Evolutionary conservation across 2,888 invertebrate genomes (phyloP).

Genomic region (Phengaris alcon): DNA sequence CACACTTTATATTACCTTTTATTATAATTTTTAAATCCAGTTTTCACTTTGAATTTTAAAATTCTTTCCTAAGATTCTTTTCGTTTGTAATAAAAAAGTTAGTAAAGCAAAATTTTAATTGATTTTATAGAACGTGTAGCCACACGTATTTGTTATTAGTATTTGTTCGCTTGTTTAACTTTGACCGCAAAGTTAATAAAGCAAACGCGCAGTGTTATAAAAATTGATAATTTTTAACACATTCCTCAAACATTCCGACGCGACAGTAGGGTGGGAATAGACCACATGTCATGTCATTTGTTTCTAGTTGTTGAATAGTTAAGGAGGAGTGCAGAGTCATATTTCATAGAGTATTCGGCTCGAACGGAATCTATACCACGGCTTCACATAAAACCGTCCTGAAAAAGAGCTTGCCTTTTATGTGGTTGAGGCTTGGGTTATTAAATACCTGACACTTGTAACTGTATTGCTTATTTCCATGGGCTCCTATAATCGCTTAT

Average conservation of each 20-base stretch:
- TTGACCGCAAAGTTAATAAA: neutral
- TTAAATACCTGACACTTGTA: too few relatives aligned
- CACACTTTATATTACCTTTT: neutral
- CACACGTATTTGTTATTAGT: neutral
- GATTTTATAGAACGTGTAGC: neutral
- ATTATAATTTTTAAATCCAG: neutral
- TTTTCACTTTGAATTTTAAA: neutral
- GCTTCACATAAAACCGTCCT: too few relatives aligned
- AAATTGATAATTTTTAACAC: constrained; percentile 1
- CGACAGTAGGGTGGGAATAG: neutral
- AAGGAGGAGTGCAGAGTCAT: too few relatives aligned
- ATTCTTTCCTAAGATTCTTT: neutral
- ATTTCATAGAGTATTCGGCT: too few relatives aligned
- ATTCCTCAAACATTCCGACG: neutral
- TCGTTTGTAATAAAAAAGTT: neutral
- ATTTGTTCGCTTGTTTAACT: neutral
- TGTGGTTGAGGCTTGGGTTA: too few relatives aligned
- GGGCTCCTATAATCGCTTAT: too few relatives aligned
- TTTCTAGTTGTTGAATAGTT: too few relatives aligned
- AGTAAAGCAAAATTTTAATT: neutral
- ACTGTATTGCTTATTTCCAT: too few relatives aligned
- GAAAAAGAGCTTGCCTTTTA: too few relatives aligned
- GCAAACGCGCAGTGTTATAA: constrained; percentile 3
- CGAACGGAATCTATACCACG: too few relatives aligned
- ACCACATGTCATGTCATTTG: neutral